Conservation (phyloP, 2,797 vertebrate species). For the Platalea minor region DNA sequence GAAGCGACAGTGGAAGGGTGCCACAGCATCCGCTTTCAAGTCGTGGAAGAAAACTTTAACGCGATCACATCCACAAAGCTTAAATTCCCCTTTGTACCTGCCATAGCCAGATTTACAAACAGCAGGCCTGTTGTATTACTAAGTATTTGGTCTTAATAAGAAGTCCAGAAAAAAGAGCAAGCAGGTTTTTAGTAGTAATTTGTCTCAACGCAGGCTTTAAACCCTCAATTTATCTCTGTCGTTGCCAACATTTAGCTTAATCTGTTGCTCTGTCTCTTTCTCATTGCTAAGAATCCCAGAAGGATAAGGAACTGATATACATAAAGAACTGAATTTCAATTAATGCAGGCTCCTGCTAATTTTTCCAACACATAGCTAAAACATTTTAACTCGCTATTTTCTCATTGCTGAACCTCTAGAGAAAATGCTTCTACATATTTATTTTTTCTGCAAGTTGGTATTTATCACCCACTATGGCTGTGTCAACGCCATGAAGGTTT, state of each 20-base stretch:
- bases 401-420: constrained; percentile 35
- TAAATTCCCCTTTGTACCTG: not conserved
- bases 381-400: constrained; percentile 60
- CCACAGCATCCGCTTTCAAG: not conserved
- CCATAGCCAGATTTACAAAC: not conserved
- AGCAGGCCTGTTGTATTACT: not conserved
- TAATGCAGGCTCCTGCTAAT: constrained; percentile 62
- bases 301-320: constrained; percentile 66
- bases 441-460: not conserved
- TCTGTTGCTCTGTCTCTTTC: constrained; percentile 67
- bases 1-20: not conserved
- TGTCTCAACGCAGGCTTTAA: constrained; percentile 63
- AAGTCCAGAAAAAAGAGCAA: not conserved
- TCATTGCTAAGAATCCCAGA: constrained; percentile 52
- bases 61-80: rapidly evolving
- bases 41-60: no score
- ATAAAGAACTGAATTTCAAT: constrained; percentile 69
- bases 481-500: not conserved
- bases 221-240: constrained; percentile 71
- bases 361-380: constrained; percentile 61
- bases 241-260: constrained; percentile 66
- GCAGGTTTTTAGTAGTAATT: constrained; percentile 45
- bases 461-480: constrained; percentile 6
- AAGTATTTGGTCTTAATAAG: not conserved
- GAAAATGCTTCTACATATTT: constrained; percentile 45